Evolutionary conservation across 2,888 invertebrate genomes (phyloP), one percentile per base, ranked within the genome.

Genomic region (Uloborus plumipes): DNA sequence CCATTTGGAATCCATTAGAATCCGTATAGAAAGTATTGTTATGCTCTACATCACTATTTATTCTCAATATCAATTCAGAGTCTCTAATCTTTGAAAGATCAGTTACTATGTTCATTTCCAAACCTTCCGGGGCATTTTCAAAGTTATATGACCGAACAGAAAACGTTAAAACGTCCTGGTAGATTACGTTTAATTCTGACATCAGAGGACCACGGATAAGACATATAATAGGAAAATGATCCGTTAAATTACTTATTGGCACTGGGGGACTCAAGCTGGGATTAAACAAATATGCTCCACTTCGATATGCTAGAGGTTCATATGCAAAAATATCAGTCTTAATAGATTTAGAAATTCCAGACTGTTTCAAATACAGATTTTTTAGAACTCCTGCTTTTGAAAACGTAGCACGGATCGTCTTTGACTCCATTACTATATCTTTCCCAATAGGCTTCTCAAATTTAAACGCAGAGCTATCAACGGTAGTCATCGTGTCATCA

Each of bases 221-320:
- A 64, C 96, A 92, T n/a, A 97, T 93, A 73, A 92, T 47, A 88
- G 89, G 83, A 85, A 86, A 67, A 84, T 85, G 61, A 9, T 76
- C 67, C n/a, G 74, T 79, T 93, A 92, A 85, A 93, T 92, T 15
- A 95, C 86, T 93, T 87, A 94, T 93, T 87, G 93, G 93, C 88
- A 96, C 95, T 11, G 93, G 94, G 53, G 95, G 94, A 22, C 93
- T 92, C 64, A 95, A 96, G 91, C 97, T 96, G 0, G 94, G 94
- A 91, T 95, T 93, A 88, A 99, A 99, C 0, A 99, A 91, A 88
- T 99, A 99, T 0, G 99, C 98, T 0, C 99, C 99, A 15, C 97
- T 97, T 88, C 96, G 95, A 87, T 95, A 94, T 87, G 95, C 95
- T 0, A 95, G 95, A 81, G 97, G 96, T 51, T 94, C 92, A 88